phyloP scores from a whole-genome alignment of 2,888 invertebrate genomes.

The Glomeris marginata region DNA sequence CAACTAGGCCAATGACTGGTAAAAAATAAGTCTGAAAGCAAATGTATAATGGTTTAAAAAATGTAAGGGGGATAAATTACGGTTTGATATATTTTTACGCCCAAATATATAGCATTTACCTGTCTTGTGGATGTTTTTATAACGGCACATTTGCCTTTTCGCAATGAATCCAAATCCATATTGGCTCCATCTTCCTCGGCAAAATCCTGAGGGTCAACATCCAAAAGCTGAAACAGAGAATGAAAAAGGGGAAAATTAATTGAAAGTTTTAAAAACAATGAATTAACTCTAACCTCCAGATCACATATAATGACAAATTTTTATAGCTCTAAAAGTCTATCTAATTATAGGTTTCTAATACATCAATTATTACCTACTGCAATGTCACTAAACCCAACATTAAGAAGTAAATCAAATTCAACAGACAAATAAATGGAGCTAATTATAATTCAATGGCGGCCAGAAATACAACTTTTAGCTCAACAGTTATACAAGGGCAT shows the following conservation, averaged over 20 bases:
- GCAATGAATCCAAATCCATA: conserved; percentile 91
- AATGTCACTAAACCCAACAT: too few relatives aligned
- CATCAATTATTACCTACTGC: too few relatives aligned
- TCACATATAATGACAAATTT: too few relatives aligned
- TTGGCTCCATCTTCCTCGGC: conserved; percentile 94
- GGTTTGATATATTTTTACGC: neutral
- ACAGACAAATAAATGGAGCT: too few relatives aligned
- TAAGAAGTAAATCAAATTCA: too few relatives aligned
- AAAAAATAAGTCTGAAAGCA: conserved; percentile 82
- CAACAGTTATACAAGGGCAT: too few relatives aligned
- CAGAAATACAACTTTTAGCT: too few relatives aligned
- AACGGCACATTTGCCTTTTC: conserved; percentile 98
- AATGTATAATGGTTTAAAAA: neutral
- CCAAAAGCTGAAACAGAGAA: conserved; percentile 46
- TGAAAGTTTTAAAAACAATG: too few relatives aligned
- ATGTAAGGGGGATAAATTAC: neutral
- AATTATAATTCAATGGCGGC: too few relatives aligned
- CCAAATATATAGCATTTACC: conserved; percentile 24
- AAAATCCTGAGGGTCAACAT: conserved; percentile 90
- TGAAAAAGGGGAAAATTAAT: conserved; percentile 8
- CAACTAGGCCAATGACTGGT: conserved; percentile 96
- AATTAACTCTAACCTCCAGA: too few relatives aligned
- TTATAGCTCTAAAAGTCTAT: too few relatives aligned
- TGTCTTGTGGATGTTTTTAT: conserved; percentile 95
- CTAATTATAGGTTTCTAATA: too few relatives aligned